Base-by-base conservation (phyloP, 1,140 invertebrate species). In the Ectropis grisescens region DNA sequence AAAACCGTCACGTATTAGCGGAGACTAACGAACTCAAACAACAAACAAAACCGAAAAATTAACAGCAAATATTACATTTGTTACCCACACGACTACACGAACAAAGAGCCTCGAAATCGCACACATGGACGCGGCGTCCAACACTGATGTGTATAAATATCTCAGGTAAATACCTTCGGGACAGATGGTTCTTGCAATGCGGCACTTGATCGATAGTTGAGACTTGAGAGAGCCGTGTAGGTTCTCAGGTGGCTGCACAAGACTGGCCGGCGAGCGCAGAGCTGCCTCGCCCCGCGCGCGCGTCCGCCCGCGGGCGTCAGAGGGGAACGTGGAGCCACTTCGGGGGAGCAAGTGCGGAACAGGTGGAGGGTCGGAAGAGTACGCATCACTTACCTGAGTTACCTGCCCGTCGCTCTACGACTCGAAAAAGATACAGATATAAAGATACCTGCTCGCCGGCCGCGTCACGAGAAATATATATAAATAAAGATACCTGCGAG, bases 401-500 rank as follows among this genome's bases (percentile, higher is more conserved):
- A n/a, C 67, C 64, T 66, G 67, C 58, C 48, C 32, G 8, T 38
- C 37, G 34, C n/a, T n/a, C n/a, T n/a, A n/a, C n/a, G n/a, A n/a
- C n/a, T n/a, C n/a, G n/a, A n/a, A n/a, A n/a, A n/a, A n/a, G n/a
- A n/a, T n/a, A n/a, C n/a, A n/a, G n/a, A n/a, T n/a, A n/a, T n/a
- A n/a, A n/a, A n/a, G n/a, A n/a, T n/a, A n/a, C n/a, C n/a, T n/a
- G n/a, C n/a, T n/a, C n/a, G n/a, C n/a, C n/a, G n/a, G n/a, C n/a
- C n/a, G n/a, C n/a, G n/a, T n/a, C n/a, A n/a, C n/a, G n/a, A n/a
- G n/a, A n/a, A n/a, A n/a, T n/a, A n/a, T n/a, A n/a, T n/a, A n/a
- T 40, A 53, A 54, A 58, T 52, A 60, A 54, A 57, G 51, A 44
- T 62, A 65, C 58, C 65, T 65, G 58, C 45, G 47, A 52, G 42